phyloP scores from a whole-genome alignment of 2,888 invertebrate species.

The Epinotia ramella region DNA sequence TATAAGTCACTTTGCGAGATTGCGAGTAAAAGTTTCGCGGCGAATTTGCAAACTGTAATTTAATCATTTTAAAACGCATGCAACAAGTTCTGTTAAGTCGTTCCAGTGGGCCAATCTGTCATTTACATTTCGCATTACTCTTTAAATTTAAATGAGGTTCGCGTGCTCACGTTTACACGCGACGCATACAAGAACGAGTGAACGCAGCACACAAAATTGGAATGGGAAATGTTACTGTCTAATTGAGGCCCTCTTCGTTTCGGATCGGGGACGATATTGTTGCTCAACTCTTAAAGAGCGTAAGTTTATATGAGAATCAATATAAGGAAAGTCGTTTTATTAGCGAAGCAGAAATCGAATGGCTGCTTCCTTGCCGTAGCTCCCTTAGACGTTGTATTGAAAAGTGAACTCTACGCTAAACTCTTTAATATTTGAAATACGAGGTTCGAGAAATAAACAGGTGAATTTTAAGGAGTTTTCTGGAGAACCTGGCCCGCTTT shows the following conservation, averaged over 20 bases:
- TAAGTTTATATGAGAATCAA: not conserved
- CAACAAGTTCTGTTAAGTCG: slow-evolving; percentile 17
- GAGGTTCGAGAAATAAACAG: not conserved
- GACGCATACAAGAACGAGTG: not conserved
- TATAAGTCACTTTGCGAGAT: slow-evolving; percentile 11
- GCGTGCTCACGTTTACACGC: not conserved
- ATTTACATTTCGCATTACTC: not conserved
- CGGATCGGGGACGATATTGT: not conserved
- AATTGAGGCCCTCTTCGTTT: not conserved
- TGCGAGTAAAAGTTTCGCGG: slow-evolving; percentile 19
- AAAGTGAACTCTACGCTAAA: not conserved
- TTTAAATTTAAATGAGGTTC: not conserved
- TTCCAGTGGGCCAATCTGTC: not conserved
- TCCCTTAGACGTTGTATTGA: not conserved
- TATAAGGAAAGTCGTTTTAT: not conserved
- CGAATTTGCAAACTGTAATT: slow-evolving; percentile 26
- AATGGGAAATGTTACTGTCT: not conserved
- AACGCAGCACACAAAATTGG: not conserved
- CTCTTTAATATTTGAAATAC: not conserved
- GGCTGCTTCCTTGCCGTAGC: not conserved
- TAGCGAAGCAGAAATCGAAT: not conserved
- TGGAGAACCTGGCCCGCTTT: slow-evolving; percentile 7
- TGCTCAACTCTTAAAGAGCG: not conserved
- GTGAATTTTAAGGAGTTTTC: slow-evolving; percentile 12
- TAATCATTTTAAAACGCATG: slow-evolving; percentile 42